Conservation (phyloP, 1,140 invertebrate genomes). For the Pseudomyrmex sp. region DNA sequence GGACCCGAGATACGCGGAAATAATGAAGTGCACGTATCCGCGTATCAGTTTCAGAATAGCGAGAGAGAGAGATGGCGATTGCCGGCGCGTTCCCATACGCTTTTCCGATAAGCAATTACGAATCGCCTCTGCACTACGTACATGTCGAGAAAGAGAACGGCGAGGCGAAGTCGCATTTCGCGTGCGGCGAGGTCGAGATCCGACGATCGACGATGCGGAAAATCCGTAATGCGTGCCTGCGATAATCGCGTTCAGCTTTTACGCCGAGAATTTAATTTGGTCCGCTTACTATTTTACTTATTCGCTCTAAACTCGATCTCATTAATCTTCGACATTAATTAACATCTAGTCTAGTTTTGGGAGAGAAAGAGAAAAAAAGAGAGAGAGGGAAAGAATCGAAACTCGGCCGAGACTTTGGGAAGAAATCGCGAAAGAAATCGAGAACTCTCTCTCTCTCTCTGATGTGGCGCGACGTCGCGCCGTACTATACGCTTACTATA, state of each 20-base stretch:
- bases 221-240: constrained; percentile 8
- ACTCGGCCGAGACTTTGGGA: no score
- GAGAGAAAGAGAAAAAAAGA: no score
- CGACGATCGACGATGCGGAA: constrained; percentile 23
- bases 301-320: background rate
- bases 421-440: background rate
- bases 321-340: background rate
- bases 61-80: constrained; percentile 8
- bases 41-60: constrained; percentile 32
- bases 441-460: background rate
- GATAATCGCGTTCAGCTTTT: background rate
- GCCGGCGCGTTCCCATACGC: background rate
- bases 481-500: constrained; percentile 70
- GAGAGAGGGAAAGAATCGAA: no score
- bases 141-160: constrained; percentile 26
- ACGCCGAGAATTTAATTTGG: background rate
- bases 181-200: constrained; percentile 2
- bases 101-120: constrained; percentile 36
- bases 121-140: constrained; percentile 13
- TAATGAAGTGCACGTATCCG: constrained; percentile 27
- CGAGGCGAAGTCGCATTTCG: background rate
- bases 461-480: constrained; percentile 2
- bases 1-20: constrained; percentile 45
- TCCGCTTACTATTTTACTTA: background rate
- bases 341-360: background rate